A percentile compares a stretch with the other conserved stretches of the same genome.
phyloP scores from a whole-genome alignment of 2,113 vertebrate genomes.

The Erpornis zantholeuca region DNA sequence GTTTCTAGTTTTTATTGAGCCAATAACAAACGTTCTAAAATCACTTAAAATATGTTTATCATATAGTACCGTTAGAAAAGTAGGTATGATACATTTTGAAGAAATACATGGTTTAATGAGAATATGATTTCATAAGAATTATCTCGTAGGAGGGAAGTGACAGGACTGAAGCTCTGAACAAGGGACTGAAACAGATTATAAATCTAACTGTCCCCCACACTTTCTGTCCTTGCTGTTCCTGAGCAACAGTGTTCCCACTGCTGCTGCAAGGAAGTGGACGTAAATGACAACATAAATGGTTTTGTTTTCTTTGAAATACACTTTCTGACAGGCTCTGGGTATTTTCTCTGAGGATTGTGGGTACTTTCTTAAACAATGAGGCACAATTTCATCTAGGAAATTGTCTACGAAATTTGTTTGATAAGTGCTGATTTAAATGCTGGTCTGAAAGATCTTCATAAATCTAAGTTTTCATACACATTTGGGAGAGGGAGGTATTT shows the following conservation, averaged over 20 bases:
- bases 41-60: not conserved
- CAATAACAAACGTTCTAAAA: not conserved
- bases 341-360: not conserved
- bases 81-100: not conserved
- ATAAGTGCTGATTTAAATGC: not conserved
- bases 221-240: not conserved
- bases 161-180: not conserved
- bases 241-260: not conserved
- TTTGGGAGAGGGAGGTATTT: not conserved
- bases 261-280: not conserved
- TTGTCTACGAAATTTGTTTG: not conserved
- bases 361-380: not conserved
- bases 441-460: not conserved
- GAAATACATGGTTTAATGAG: not conserved
- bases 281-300: not conserved
- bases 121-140: not conserved
- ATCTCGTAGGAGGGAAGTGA: not conserved
- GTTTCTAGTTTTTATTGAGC: not conserved
- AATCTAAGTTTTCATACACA: not conserved
- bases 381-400: not conserved
- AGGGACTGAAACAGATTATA: not conserved
- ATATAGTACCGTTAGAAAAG: not conserved
- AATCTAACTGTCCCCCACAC: not conserved
- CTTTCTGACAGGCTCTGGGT: not conserved
- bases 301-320: not conserved